Evolutionary conservation across 1,140 invertebrate genomes (phyloP).

Genomic region (Teleogryllus occipitalis): DNA sequence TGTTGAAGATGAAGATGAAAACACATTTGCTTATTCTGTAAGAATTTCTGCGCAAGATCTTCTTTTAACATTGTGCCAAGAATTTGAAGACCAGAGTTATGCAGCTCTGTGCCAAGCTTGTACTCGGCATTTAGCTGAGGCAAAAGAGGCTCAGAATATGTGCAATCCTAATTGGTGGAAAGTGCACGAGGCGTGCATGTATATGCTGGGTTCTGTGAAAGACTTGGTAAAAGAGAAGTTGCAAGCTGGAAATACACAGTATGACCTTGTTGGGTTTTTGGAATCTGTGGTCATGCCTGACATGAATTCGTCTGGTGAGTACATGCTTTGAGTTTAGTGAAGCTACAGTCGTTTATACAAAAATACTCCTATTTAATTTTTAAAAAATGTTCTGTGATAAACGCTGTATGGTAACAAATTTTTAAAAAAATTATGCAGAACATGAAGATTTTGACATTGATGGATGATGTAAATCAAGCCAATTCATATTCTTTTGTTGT

Average conservation of each 20-base stretch:
- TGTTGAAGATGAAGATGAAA: conserved; percentile 70
- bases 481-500: too few relatives aligned
- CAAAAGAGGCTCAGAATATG: conserved; percentile 39
- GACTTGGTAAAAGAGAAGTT: conserved; percentile 48
- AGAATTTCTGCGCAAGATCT: conserved; percentile 66
- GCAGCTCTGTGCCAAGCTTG: conserved; percentile 53
- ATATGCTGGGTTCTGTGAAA: conserved; percentile 51
- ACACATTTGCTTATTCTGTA: conserved; percentile 60
- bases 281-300: conserved; percentile 46
- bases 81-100: conserved; percentile 52
- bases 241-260: conserved; percentile 45
- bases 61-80: conserved; percentile 48
- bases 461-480: too few relatives aligned
- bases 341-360: too few relatives aligned
- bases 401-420: too few relatives aligned
- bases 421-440: too few relatives aligned
- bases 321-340: too few relatives aligned
- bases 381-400: too few relatives aligned
- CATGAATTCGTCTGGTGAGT: conserved; percentile 38
- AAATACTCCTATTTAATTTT: too few relatives aligned
- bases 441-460: too few relatives aligned
- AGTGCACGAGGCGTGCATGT: conserved; percentile 63
- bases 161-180: conserved; percentile 64
- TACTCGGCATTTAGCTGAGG: conserved; percentile 53
- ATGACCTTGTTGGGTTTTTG: conserved; percentile 59